Evolutionary conservation across 2,797 vertebrate species (phyloP).

Genomic region (Petrocephalus schoutedeni): DNA sequence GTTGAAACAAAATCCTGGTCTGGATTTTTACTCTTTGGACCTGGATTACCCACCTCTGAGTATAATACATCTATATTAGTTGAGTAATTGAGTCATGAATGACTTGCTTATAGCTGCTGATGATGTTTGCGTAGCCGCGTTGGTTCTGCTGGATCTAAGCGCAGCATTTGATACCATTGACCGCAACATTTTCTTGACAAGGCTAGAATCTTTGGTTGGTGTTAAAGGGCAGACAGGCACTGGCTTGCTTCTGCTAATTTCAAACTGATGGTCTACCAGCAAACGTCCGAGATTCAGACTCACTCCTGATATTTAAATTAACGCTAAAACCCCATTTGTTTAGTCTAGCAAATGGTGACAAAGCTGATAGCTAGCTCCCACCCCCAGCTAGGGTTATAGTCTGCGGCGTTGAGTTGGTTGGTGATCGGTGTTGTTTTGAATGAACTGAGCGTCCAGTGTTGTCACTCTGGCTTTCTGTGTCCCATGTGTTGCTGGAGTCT

Average conservation of each 20-base stretch:
- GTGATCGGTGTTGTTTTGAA: too few relatives aligned
- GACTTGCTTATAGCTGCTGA: neutral
- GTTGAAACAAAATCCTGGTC: too few relatives aligned
- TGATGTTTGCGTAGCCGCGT: neutral
- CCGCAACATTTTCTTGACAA: neutral
- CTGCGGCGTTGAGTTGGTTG: too few relatives aligned
- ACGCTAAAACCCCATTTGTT: neutral
- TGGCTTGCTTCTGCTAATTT: neutral
- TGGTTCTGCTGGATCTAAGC: neutral
- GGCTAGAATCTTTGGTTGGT: neutral
- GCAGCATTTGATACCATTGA: neutral
- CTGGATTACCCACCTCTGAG: too few relatives aligned
- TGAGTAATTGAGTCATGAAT: neutral
- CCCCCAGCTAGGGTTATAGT: too few relatives aligned
- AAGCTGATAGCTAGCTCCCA: neutral
- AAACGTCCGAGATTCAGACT: neutral
- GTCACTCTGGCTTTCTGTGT: too few relatives aligned
- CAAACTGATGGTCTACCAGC: neutral
- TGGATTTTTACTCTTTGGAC: too few relatives aligned
- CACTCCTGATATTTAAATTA: neutral
- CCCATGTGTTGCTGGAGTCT: neutral
- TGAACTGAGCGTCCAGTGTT: too few relatives aligned
- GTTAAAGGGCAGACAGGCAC: neutral
- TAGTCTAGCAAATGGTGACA: neutral
- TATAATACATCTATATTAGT: neutral